Evolutionary conservation across 30 jellyfish, hydroid and myxozoan genomes (phyloP), one percentile per base, ranked within the genome.

Genomic region (Cassiopea xamachana): DNA sequence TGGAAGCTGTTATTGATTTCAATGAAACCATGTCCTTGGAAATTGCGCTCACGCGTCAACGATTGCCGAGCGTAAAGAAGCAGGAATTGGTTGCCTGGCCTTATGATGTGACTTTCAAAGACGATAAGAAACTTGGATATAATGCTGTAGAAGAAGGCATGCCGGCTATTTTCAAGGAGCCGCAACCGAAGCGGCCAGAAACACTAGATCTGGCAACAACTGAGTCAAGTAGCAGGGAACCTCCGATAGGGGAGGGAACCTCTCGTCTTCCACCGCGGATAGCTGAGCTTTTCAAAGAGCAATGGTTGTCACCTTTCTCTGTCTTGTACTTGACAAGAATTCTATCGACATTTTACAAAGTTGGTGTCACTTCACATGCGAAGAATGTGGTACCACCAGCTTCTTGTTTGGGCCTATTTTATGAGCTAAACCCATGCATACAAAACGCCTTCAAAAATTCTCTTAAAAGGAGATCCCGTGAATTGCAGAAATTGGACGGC

Each of bases 381-480:
- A 62, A 60, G 60, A 64, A 84, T n/a, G 81, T 46, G 44, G 83
- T 49, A 4, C 71, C 77, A 51, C 85, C 92, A 44, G 69, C 55
- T 2, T 72, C 76, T 15, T 85, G 84, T 7, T 19, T 76, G 77
- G 91, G 83, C 60, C 94, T 94, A n/a, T 70, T 91, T 16, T 75
- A 87, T 43, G 98, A 89, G 47, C 84, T 95, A 73, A 77, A 69
- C 46, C 92, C 97, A 3, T 17, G 81, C 7, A 60, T 95, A 19
- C 98, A 95, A 74, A 76, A 83, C 18, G 97, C 98, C 15, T 85
- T 95, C 8, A 94, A 88, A 78, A 82, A 78, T 58, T 90, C 98
- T 2, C 87, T 89, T 62, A 90, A 90, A 14, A 91, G 94, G 91
- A 79, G 94, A 46, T 46, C 94, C 48, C 92, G 97, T 87, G 98